These are phyloP conservation scores for Orthosia incerta DNA, from an alignment of 2,888 invertebrate genomes.

Conservation along the genomic window DNA sequence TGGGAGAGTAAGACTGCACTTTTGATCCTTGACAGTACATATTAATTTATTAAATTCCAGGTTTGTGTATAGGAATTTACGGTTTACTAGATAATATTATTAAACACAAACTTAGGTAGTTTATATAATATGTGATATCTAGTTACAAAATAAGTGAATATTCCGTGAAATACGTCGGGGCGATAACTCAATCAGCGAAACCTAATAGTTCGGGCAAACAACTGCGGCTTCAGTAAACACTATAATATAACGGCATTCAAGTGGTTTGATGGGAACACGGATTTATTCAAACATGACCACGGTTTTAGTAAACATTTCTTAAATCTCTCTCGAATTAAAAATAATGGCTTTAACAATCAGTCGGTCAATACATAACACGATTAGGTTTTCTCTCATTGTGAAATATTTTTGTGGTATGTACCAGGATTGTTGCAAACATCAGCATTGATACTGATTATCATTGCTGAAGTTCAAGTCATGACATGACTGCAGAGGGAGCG, in stretches of 20 bases:
- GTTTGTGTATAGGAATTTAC: not conserved
- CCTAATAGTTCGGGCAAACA: constrained; percentile 55
- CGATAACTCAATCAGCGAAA: constrained; percentile 60
- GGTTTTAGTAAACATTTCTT: constrained; percentile 38
- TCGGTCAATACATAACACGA: not conserved
- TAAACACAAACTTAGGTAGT: not conserved
- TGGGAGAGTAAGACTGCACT: too few species aligned
- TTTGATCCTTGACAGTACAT: too few species aligned
- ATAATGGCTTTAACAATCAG: not conserved
- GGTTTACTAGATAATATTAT: not conserved
- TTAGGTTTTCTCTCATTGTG: not conserved
- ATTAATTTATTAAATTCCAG: not conserved
- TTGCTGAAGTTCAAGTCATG: too few species aligned
- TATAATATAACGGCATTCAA: constrained; percentile 51
- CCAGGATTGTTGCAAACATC: too few species aligned
- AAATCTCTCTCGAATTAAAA: constrained; percentile 21
- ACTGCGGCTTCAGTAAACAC: constrained; percentile 45
- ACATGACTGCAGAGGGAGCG: too few species aligned
- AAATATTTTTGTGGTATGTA: too few species aligned
- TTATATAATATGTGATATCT: constrained; percentile 10
- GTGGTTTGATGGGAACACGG: constrained; percentile 46
- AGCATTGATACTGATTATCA: too few species aligned
- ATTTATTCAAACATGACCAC: constrained; percentile 50
- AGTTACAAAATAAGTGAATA: constrained; percentile 29
- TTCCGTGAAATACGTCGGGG: constrained; percentile 27